Base-by-base conservation (phyloP, 1,140 invertebrate genomes). In the Euglossa dilemma region DNA sequence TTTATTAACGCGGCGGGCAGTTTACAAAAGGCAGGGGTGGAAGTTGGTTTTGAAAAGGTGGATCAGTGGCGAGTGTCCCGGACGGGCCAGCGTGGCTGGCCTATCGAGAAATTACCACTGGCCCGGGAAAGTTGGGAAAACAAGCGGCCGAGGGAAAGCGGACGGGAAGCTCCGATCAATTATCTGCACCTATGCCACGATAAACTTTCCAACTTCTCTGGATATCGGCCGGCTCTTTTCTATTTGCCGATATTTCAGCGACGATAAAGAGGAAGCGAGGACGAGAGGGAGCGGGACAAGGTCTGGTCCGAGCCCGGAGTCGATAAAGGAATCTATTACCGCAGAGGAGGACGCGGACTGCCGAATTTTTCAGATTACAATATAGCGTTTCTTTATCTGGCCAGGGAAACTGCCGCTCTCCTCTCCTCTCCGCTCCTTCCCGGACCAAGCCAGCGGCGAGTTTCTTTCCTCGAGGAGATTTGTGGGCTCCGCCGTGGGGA, bases 241-340 rank as follows among this genome's bases (percentile, higher is more conserved):
- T 86, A 90, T 91, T 90, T 90, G 86, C 67, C 74, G 91, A 91
- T 91, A 88, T 90, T 90, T 90, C 83, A 90, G 57, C 64, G 72
- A 54, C 87, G 91, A 91, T 91, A 91, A 91, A 89, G 80, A 83
- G 12, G 28, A 23, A 20, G 71, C 82, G 9, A 14, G 25, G 20
- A 0, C 9, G n/a, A 18, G 6, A 63, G 45, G 4, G 12, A 88
- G 59, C 81, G 64, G 69, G 50, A 73, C 50, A 69, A 57, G 80
- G 79, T 80, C 85, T 85, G 74, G 83, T 80, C 85, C 28, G 77
- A 85, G 77, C 64, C 75, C 63, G 52, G 25, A 80, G 72, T 87
- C 89, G 90, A 92, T 91, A 91, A 92, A 91, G 90, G 85, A 92
- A 92, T 92, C 91, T 91, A 91, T 92, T 92, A 92, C 88, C 83